phyloP scores from a whole-genome alignment of 2,797 vertebrate genomes.

The Crenichthys baileyi region DNA sequence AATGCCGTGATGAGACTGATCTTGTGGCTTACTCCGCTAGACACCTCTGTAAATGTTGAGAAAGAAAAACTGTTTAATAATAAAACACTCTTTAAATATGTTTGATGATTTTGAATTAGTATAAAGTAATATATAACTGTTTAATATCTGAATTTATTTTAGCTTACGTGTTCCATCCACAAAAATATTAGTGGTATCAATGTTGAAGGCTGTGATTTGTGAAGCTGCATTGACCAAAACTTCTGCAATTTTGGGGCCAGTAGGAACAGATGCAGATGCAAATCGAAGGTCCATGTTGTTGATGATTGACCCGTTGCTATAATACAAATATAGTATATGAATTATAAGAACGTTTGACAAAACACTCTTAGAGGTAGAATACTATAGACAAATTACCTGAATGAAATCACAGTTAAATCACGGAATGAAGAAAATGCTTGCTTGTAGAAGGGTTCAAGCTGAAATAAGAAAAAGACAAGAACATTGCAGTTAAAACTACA shows the following conservation, averaged over 20 bases:
- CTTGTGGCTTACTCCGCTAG: constrained; percentile 9
- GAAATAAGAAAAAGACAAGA: constrained; percentile 44
- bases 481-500: constrained; percentile 14
- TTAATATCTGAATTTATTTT: background rate
- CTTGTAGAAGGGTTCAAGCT: constrained; percentile 56
- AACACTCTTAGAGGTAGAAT: too few relatives aligned
- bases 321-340: too few relatives aligned
- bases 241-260: constrained; percentile 20
- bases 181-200: constrained; percentile 36
- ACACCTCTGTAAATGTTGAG: constrained; percentile 10
- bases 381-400: constrained; percentile 39
- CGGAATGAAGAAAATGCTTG: constrained; percentile 37
- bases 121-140: too few relatives aligned
- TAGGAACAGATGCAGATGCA: constrained; percentile 23
- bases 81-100: background rate
- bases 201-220: constrained; percentile 49
- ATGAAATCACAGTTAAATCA: constrained; percentile 31
- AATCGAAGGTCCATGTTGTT: constrained; percentile 30
- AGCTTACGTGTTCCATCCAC: constrained; percentile 55
- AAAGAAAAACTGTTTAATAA: background rate
- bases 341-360: too few relatives aligned
- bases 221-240: constrained; percentile 48
- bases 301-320: constrained; percentile 19
- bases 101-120: background rate
- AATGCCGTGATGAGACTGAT: background rate